These are phyloP conservation scores for Embidobia sp. DNA, from an alignment of 2,888 invertebrate species.

Conservation along the genomic window DNA sequence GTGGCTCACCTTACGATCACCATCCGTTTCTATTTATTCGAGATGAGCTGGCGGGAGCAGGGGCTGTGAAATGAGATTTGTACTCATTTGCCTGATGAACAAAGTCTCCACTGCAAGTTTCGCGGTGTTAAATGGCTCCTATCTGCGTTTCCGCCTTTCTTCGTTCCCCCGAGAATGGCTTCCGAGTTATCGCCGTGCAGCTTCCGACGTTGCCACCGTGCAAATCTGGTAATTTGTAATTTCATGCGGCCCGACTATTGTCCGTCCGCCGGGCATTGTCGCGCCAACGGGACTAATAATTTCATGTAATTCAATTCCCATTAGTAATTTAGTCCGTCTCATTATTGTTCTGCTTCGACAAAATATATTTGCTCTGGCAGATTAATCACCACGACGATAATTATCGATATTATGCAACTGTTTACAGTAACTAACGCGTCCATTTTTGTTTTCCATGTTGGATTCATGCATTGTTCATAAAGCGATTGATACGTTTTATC, in stretches of 20 bases:
- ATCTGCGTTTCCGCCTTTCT: slow-evolving; percentile 64
- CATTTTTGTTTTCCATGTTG: slow-evolving; percentile 16
- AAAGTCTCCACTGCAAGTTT: slow-evolving; percentile 70
- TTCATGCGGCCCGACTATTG: slow-evolving; percentile 66
- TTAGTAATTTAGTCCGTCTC: slow-evolving; percentile 65
- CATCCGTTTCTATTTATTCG: slow-evolving; percentile 73
- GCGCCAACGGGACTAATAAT: slow-evolving; percentile 68
- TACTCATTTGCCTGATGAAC: slow-evolving; percentile 75
- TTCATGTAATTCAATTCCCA: slow-evolving; percentile 70
- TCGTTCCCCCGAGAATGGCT: slow-evolving; percentile 56
- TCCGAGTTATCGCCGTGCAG: slow-evolving; percentile 61
- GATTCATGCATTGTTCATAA: slow-evolving; percentile 35
- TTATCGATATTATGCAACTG: slow-evolving; percentile 58
- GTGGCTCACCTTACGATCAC: slow-evolving; percentile 68
- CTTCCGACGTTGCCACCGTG: slow-evolving; percentile 51
- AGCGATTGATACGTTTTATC: slow-evolving; percentile 20
- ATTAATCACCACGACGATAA: slow-evolving; percentile 56
- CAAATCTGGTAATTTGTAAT: slow-evolving; percentile 70
- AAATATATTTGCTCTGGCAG: slow-evolving; percentile 54
- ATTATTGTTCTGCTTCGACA: slow-evolving; percentile 57
- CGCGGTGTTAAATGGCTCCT: slow-evolving; percentile 69
- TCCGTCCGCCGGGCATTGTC: slow-evolving; percentile 66
- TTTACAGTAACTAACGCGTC: slow-evolving; percentile 29
- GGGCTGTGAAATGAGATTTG: slow-evolving; percentile 70
- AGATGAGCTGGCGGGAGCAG: slow-evolving; percentile 55